Conservation (phyloP, 2,888 invertebrate genomes). For the Keiferia lycopersicella region DNA sequence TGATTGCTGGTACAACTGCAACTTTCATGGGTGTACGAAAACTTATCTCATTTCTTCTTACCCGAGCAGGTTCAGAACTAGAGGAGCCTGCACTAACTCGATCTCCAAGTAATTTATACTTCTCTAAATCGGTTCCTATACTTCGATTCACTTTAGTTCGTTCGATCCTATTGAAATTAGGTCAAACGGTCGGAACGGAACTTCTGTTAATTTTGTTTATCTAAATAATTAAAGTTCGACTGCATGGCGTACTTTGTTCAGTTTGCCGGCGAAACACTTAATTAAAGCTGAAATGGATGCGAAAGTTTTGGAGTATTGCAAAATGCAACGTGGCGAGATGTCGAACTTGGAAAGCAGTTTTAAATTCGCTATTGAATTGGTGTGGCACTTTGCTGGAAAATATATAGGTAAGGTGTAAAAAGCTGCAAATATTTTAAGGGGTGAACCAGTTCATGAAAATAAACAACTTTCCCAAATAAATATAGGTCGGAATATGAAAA, state of each 20-base stretch:
- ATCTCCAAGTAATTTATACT: slow-evolving; percentile 26
- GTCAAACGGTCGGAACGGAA: slow-evolving; percentile 17
- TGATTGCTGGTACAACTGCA: background rate
- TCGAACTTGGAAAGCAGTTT: background rate
- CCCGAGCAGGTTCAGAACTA: background rate
- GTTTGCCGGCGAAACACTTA: slow-evolving; percentile 21
- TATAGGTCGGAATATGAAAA: too few species aligned
- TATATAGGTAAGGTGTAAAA: too few species aligned
- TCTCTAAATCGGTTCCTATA: slow-evolving; percentile 26
- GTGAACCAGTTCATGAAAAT: too few species aligned
- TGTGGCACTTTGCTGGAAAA: background rate
- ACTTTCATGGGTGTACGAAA: slow-evolving; percentile 9
- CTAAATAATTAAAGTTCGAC: slow-evolving; percentile 21
- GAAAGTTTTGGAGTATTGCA: slow-evolving; percentile 11
- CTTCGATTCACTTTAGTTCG: slow-evolving; percentile 15
- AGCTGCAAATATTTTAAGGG: too few species aligned
- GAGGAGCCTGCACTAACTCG: slow-evolving; percentile 15
- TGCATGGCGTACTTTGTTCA: slow-evolving; percentile 15
- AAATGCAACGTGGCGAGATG: slow-evolving; percentile 13
- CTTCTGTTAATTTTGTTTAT: slow-evolving; percentile 23
- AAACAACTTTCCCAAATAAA: too few species aligned
- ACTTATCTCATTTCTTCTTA: slow-evolving; percentile 18
- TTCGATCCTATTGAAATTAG: slow-evolving; percentile 19
- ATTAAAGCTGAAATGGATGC: slow-evolving; percentile 16
- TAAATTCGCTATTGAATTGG: background rate